Conservation (phyloP, 2,888 invertebrate species). For the Diaperis boleti region DNA sequence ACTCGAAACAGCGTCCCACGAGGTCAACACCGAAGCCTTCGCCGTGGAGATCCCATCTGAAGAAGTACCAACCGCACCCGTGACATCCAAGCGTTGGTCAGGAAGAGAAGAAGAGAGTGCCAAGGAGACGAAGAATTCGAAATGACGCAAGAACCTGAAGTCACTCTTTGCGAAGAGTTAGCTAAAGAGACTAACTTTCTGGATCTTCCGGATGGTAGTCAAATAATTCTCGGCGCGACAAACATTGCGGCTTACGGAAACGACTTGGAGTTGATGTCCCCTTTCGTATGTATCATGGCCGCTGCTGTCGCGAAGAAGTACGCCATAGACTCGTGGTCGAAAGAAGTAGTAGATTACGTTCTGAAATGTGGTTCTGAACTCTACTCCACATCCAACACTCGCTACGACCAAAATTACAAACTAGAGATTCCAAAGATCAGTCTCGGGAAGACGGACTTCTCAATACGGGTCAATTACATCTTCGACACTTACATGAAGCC, state of each 20-base stretch:
- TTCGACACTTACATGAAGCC: constrained; percentile 61
- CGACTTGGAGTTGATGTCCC: constrained; percentile 65
- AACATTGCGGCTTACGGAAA: constrained; percentile 62
- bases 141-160: constrained; percentile 56
- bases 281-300: constrained; percentile 73
- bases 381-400: constrained; percentile 61
- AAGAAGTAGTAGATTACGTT: constrained; percentile 72
- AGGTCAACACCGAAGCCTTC: constrained; percentile 53
- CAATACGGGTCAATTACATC: constrained; percentile 67
- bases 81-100: background rate
- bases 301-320: constrained; percentile 74
- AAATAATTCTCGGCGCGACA: constrained; percentile 70
- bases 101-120: background rate
- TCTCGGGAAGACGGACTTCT: constrained; percentile 71
- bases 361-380: constrained; percentile 68
- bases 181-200: constrained; percentile 71
- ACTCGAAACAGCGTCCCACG: constrained; percentile 45
- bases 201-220: constrained; percentile 71
- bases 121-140: constrained; percentile 5
- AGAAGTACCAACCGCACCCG: constrained; percentile 42
- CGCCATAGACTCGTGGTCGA: constrained; percentile 71
- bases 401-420: constrained; percentile 67
- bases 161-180: constrained; percentile 68
- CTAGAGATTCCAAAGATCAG: constrained; percentile 73
- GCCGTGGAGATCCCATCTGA: constrained; percentile 53